A percentile compares a stretch with the other conserved stretches of the same genome.
phyloP scores from a whole-genome alignment of 2,888 invertebrate species.

The Drosophila trichaetosa region DNA sequence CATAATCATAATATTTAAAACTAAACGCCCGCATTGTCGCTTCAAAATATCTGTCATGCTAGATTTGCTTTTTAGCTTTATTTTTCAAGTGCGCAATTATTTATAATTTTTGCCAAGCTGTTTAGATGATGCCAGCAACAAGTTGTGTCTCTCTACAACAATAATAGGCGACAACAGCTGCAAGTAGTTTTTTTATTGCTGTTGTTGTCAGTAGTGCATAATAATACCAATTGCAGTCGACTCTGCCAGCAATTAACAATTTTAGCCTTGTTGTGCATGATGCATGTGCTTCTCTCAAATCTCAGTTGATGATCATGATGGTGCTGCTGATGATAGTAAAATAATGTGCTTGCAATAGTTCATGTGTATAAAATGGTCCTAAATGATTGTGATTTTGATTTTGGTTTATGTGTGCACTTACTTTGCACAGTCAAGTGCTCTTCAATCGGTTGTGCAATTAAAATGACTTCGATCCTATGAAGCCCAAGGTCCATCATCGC shows the following conservation, averaged over 20 bases:
- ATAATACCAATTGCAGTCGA: slow-evolving; percentile 55
- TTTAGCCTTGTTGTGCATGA: slow-evolving; percentile 74
- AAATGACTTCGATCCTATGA: slow-evolving; percentile 21
- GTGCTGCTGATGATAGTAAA: slow-evolving; percentile 22
- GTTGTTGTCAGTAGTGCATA: slow-evolving; percentile 39
- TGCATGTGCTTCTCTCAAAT: slow-evolving; percentile 41
- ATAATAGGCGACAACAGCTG: slow-evolving; percentile 20
- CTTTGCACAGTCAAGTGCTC: slow-evolving; percentile 22
- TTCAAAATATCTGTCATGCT: slow-evolving; percentile 12
- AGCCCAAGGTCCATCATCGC: not conserved
- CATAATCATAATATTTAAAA: slow-evolving; percentile 53
- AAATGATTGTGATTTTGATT: slow-evolving; percentile 50
- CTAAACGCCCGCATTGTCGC: slow-evolving; percentile 44
- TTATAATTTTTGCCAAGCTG: slow-evolving; percentile 40
- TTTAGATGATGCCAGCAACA: slow-evolving; percentile 28
- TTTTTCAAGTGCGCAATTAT: slow-evolving; percentile 73
- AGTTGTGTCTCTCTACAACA: not conserved
- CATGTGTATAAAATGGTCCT: slow-evolving; percentile 62
- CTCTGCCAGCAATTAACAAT: slow-evolving; percentile 60
- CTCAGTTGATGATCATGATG: slow-evolving; percentile 6
- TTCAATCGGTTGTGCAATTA: slow-evolving; percentile 35
- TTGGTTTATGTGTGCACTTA: slow-evolving; percentile 22
- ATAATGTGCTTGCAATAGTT: slow-evolving; percentile 32
- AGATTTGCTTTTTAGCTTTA: slow-evolving; percentile 21
- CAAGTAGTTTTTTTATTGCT: slow-evolving; percentile 17